Base-by-base conservation (phyloP, 2,888 invertebrate genomes). In the Lycocerus yunnanus region DNA sequence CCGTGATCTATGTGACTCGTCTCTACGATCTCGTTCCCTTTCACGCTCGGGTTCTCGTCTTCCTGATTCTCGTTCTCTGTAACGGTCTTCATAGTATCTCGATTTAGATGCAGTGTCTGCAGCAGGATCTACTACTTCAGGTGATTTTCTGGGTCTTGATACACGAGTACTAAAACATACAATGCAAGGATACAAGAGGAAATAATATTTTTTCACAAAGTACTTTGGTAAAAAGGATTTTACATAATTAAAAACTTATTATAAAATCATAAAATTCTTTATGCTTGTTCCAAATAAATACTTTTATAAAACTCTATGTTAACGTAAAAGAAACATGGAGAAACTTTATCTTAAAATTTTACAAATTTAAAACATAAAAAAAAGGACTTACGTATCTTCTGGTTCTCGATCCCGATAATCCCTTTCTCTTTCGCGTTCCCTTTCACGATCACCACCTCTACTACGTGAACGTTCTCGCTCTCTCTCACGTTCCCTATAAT, bases 31-130 rank as follows among this genome's bases (percentile, higher is more conserved):
- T 15, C 92, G 89, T 82, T 92, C 91, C 68, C 92, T 88, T 74
- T 91, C 91, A 15, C 91, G 88, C 79, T 92, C 92, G 72, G 90
- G 86, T 83, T 90, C 90, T 66, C 90, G 86, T 80, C 91, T 89
- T 72, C 90, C 88, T 77, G 89, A 88, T 78, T 90, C 90, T 69
- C 92, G 88, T 82, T 92, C 92, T 78, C 93, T 91, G 89, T 96
- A 96, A 77, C 96, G 91, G 87, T 96, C 96, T 81, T 96, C 96
- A 88, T 96, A 96, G 89, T 96, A 96, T 75, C 93, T 91, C 74
- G 89, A 88, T 88, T 91, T 89, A 81, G 90, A 83, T 82, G 89
- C 84, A 84, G 84, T 84, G 79, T 74, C 90, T 82, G 83, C 88
- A 86, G 76, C 87, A 66, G 83, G 81, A 86, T 80, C 91, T 80